phyloP scores from a whole-genome alignment of 2,113 vertebrate species.

The Caracal caracal region DNA sequence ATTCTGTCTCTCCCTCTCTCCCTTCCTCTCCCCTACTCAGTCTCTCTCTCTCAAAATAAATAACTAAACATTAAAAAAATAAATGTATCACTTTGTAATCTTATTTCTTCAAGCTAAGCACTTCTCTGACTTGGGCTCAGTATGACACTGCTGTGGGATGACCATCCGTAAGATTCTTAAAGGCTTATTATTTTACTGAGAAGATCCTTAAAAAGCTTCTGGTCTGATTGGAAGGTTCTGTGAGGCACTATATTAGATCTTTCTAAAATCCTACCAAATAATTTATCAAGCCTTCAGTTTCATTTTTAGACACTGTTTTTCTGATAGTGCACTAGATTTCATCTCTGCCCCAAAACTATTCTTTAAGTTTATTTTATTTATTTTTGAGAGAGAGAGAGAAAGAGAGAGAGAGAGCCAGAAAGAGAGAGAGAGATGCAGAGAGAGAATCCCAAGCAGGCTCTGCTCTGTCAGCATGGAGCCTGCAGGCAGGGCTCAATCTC shows the following conservation, averaged over 20 bases:
- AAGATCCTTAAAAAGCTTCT: not conserved
- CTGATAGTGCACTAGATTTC: not conserved
- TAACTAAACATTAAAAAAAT: not conserved
- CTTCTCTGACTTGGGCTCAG: not conserved
- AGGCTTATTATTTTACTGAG: not conserved
- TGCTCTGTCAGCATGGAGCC: too few species aligned
- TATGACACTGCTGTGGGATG: not conserved
- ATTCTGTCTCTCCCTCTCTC: too few species aligned
- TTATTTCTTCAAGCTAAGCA: not conserved
- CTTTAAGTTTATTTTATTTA: not conserved
- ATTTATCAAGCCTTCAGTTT: not conserved
- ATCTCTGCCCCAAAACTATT: constrained; percentile 1
- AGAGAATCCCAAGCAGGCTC: too few species aligned
- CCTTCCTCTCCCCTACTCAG: too few species aligned
- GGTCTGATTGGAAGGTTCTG: not conserved
- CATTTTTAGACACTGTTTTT: not conserved
- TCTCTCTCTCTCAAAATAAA: too few species aligned
- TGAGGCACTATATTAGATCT: not conserved
- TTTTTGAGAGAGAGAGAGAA: too few species aligned
- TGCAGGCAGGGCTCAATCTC: too few species aligned
- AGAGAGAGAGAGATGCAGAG: too few species aligned
- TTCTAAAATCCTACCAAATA: not conserved
- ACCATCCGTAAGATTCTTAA: not conserved
- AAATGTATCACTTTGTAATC: not conserved
- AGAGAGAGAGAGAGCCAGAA: too few species aligned